Evolutionary conservation across 2,888 invertebrate species (phyloP).

Genomic region (Sialis lutaria): DNA sequence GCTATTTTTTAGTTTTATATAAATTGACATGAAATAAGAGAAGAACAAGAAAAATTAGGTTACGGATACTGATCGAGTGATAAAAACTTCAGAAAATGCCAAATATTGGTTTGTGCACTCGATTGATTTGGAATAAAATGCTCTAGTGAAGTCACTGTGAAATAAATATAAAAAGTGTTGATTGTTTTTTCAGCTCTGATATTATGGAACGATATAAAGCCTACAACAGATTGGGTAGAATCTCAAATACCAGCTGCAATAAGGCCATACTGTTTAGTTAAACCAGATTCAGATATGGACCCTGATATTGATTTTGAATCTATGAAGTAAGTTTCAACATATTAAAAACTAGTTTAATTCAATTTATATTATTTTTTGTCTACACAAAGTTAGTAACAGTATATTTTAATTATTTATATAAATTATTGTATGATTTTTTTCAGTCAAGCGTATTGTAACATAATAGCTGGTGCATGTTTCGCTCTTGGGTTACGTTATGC

Average conservation of each 20-base stretch:
- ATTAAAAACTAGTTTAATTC: constrained; percentile 5
- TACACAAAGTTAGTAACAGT: too few relatives aligned
- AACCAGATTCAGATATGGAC: constrained; percentile 42
- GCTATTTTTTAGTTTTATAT: too few relatives aligned
- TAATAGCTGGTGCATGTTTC: constrained; percentile 87
- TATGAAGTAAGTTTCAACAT: constrained; percentile 54
- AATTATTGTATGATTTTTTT: constrained; percentile 13
- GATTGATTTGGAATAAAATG: too few relatives aligned
- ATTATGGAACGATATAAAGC: constrained; percentile 71
- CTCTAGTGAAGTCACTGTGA: too few relatives aligned
- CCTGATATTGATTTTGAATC: constrained; percentile 71
- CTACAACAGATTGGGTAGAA: constrained; percentile 70
- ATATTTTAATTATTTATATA: not conserved
- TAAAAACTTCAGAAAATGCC: too few relatives aligned
- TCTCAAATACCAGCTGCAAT: constrained; percentile 63
- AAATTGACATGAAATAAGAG: too few relatives aligned
- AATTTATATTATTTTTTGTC: constrained; percentile 10
- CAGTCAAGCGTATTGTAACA: constrained; percentile 93
- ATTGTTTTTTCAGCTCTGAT: constrained; percentile 44
- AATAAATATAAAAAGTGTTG: too few relatives aligned
- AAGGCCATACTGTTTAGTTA: constrained; percentile 58
- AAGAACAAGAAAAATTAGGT: too few relatives aligned
- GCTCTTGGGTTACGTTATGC: constrained; percentile 87
- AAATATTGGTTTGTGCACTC: not conserved
- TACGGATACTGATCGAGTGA: too few relatives aligned